Evolutionary conservation across 2,797 vertebrate species (phyloP).

Genomic region (Amblyraja radiata): DNA sequence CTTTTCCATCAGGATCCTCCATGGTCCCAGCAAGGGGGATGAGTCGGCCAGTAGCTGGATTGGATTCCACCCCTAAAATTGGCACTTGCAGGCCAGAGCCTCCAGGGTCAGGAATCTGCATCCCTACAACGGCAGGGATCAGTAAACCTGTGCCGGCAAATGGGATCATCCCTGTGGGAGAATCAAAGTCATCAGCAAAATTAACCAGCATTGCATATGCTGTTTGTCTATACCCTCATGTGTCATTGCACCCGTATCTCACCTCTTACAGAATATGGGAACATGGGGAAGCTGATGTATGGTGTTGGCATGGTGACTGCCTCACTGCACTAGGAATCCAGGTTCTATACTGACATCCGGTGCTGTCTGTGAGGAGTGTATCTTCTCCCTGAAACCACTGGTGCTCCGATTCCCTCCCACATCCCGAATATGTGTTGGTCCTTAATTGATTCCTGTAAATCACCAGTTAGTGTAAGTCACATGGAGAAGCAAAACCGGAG

Average conservation of each 20-base stretch:
- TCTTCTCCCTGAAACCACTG: too few species aligned
- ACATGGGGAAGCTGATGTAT: too few species aligned
- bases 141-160: slow-evolving; percentile 58
- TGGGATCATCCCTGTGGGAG: slow-evolving; percentile 61
- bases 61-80: slow-evolving; percentile 68
- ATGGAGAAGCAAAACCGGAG: too few species aligned
- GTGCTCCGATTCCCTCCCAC: too few species aligned
- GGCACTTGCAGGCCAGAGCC: slow-evolving; percentile 75
- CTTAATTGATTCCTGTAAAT: too few species aligned
- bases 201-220: neutral
- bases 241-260: neutral
- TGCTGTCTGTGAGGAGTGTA: too few species aligned
- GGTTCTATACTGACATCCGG: too few species aligned
- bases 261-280: neutral
- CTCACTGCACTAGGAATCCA: too few species aligned
- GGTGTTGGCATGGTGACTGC: too few species aligned
- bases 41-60: slow-evolving; percentile 54
- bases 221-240: neutral
- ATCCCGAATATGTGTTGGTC: too few species aligned
- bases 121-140: slow-evolving; percentile 68
- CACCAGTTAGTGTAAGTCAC: too few species aligned
- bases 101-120: slow-evolving; percentile 78
- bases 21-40: slow-evolving; percentile 72
- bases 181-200: neutral
- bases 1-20: slow-evolving; percentile 75